Percentiles rank a stretch among this genome's conserved stretches.
phyloP scores from a whole-genome alignment of 2,888 invertebrate species.

The Microdon myrmicae region DNA sequence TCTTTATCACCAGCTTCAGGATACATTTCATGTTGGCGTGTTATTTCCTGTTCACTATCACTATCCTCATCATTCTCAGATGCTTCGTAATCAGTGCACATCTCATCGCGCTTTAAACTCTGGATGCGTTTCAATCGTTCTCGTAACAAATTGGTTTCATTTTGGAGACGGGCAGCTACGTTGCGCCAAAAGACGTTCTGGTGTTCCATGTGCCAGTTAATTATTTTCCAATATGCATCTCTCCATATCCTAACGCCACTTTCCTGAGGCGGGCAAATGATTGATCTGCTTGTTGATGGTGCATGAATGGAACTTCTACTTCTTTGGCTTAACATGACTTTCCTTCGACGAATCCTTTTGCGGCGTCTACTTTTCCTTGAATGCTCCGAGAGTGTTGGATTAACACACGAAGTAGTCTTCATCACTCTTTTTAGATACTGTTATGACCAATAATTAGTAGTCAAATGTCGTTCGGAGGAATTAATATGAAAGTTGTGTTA shows the following conservation, averaged over 20 bases:
- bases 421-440: too few species aligned
- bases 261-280: neutral
- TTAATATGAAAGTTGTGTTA: too few species aligned
- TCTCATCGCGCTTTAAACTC: neutral
- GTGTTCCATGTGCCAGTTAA: constrained; percentile 42
- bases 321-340: constrained; percentile 14
- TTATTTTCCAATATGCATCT: constrained; percentile 31
- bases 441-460: too few species aligned
- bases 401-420: too few species aligned
- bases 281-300: neutral
- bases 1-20: neutral
- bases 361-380: constrained; percentile 19
- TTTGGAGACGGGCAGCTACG: constrained; percentile 20
- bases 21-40: neutral
- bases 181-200: constrained; percentile 42
- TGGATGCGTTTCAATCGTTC: constrained; percentile 9
- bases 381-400: too few species aligned
- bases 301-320: neutral
- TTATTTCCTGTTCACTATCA: neutral
- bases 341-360: constrained; percentile 23
- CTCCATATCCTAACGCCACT: constrained; percentile 28
- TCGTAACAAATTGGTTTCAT: constrained; percentile 23
- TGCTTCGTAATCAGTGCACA: constrained; percentile 15
- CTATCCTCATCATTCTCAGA: constrained; percentile 17
- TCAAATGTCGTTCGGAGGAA: too few species aligned